Base-by-base conservation (phyloP, 1,140 invertebrate genomes). In the Drosophila parvula region DNA sequence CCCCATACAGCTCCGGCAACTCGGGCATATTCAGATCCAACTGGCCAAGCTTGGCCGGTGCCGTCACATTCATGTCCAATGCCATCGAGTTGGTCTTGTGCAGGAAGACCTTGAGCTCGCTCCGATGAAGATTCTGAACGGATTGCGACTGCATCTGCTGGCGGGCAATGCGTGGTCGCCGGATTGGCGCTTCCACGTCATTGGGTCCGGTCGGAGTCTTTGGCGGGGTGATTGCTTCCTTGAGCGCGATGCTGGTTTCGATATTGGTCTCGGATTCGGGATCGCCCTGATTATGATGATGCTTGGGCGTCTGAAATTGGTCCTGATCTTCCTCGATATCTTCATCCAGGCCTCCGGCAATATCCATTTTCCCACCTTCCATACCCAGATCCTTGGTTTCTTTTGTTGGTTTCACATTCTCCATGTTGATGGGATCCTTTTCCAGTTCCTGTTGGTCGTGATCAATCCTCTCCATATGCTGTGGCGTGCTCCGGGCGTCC, bases 11-110 rank as follows among this genome's bases (percentile, higher is more conserved):
- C 16, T 91, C 90, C 3, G 90, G 86, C 48, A 91, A 40, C 34
- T 79, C 67, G 14, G 90, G 90, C 30, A 91, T 48, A 64, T 90
- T 83, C 5, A 78, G 56, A n/a, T 71, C 69, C 28, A 55, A 10
- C 4, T 14, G 34, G 4, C 62, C 43, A 9, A 89, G 56, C 11
- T 79, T 55, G 1, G 68, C 65, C 34, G 73, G 77, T 0, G 81
- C 78, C 1, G 91, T 82, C 41, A 71, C 45, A 28, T 90, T 91
- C 74, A 74, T 47, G 53, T 90, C 74, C 45, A 91, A 48, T 5
- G 74, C 70, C 74, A 92, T 74, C 8, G 90, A 91, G 5, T 90
- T 88, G 7, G 91, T 80, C 53, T 91, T 91, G 47, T 92, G 85
- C 18, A 92, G 62, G 70, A 71, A 90, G 5, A 92, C 76, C 9